phyloP scores from a whole-genome alignment of 2,113 vertebrate species.

The Excalfactoria chinensis region DNA sequence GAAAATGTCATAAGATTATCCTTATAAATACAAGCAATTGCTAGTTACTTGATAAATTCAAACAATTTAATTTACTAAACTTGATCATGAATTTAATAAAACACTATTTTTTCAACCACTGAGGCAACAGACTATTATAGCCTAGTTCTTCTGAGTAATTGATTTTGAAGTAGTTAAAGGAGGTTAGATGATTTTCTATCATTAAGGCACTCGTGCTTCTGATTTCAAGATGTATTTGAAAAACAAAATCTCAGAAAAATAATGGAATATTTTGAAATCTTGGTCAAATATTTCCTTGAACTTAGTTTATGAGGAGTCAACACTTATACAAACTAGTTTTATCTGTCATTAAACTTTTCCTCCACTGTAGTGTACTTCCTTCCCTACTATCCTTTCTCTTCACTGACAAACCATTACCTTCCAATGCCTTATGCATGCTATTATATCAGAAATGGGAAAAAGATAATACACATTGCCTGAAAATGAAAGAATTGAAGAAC shows the following conservation, averaged over 20 bases:
- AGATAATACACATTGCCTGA: neutral
- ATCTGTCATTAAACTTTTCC: neutral
- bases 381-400: neutral
- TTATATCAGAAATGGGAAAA: neutral
- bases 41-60: neutral
- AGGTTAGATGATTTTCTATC: conserved; percentile 23
- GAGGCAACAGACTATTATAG: neutral
- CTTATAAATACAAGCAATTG: neutral
- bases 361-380: neutral
- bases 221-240: neutral
- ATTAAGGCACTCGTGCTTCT: neutral
- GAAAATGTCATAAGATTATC: neutral
- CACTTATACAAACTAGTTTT: neutral
- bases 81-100: neutral
- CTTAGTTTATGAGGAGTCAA: neutral
- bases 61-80: neutral
- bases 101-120: neutral
- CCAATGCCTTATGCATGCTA: neutral
- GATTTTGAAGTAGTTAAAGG: conserved; percentile 8
- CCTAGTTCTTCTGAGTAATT: neutral
- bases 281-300: neutral
- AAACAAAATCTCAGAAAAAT: neutral
- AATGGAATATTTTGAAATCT: neutral
- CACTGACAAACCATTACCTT: neutral
- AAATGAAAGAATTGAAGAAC: neutral